Percentiles rank a stretch among this genome's conserved stretches.
phyloP scores from a whole-genome alignment of 2,113 vertebrate species.

The Orientallactaga bullata region DNA sequence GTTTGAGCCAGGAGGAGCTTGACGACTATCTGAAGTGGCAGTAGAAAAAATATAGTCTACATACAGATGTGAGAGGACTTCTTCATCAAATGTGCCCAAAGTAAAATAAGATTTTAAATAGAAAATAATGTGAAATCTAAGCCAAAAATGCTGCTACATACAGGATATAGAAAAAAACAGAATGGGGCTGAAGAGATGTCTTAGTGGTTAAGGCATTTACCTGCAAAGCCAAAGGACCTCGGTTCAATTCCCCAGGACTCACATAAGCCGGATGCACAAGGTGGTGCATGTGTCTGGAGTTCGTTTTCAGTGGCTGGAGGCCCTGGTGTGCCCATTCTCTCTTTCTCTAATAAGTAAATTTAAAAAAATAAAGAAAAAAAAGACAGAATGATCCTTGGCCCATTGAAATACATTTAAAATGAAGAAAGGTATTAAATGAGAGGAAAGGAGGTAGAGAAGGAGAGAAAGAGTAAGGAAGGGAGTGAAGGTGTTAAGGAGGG shows the following conservation, averaged over 20 bases:
- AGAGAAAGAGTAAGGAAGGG: not conserved
- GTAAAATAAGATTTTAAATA: not conserved
- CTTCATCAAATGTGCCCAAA: not conserved
- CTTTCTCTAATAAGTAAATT: no score
- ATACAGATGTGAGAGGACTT: not conserved
- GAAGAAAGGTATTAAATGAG: not conserved
- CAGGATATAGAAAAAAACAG: not conserved
- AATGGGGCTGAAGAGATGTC: not conserved
- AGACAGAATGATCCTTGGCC: not conserved
- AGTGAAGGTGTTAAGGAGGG: not conserved
- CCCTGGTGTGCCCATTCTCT: no score
- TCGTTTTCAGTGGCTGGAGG: no score
- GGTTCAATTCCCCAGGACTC: no score
- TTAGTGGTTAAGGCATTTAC: no score
- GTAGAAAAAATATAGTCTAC: not conserved
- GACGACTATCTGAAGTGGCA: not conserved
- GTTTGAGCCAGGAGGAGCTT: not conserved
- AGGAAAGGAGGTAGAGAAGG: not conserved
- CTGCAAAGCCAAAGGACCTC: no score
- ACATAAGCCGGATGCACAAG: no score
- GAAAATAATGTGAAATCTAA: not conserved
- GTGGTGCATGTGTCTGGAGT: no score
- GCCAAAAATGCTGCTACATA: slow-evolving; percentile 25
- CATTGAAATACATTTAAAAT: slow-evolving; percentile 27
- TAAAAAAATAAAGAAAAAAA: not conserved